Conservation (phyloP, 92 coral and sea anemone species). For the Heliopora coerulea region DNA sequence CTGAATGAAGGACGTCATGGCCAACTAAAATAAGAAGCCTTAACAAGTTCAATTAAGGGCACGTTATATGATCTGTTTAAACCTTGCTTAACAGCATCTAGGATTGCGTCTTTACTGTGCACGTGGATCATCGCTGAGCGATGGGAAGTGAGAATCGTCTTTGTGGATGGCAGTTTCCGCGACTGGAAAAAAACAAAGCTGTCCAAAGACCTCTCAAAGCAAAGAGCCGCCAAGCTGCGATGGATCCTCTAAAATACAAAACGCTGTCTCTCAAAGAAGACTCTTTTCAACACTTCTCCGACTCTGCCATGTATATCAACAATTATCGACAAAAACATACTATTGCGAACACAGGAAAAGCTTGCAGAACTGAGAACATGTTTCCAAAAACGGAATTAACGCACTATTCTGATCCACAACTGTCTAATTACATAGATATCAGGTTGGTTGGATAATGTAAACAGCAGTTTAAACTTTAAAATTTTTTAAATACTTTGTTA, state of each 20-base stretch:
- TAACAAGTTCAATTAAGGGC: too few species aligned
- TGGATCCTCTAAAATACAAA: conserved; percentile 19
- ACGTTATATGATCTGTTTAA: too few species aligned
- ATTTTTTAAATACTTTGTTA: not conserved
- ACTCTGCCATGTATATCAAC: conserved; percentile 66
- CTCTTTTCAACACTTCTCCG: conserved; percentile 80
- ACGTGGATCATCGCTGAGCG: not conserved
- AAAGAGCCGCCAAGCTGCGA: conserved; percentile 2
- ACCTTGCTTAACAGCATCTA: too few species aligned
- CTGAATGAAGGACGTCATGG: too few species aligned
- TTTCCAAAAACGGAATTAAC: not conserved
- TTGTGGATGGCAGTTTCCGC: conserved; percentile 29
- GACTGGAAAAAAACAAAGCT: conserved; percentile 1
- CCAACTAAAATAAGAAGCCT: too few species aligned
- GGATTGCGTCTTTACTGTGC: not conserved
- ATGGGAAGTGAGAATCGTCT: conserved; percentile 17
- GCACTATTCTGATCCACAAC: not conserved
- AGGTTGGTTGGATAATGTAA: conserved; percentile 17
- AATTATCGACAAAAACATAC: conserved; percentile 84
- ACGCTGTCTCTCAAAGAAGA: not conserved
- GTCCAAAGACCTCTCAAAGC: conserved; percentile 1
- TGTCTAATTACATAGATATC: conserved; percentile 10
- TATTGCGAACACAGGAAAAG: not conserved
- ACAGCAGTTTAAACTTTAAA: not conserved
- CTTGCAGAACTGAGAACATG: not conserved